phyloP scores from a whole-genome alignment of 2,888 invertebrate species.

The Drosophila niveifrons region DNA sequence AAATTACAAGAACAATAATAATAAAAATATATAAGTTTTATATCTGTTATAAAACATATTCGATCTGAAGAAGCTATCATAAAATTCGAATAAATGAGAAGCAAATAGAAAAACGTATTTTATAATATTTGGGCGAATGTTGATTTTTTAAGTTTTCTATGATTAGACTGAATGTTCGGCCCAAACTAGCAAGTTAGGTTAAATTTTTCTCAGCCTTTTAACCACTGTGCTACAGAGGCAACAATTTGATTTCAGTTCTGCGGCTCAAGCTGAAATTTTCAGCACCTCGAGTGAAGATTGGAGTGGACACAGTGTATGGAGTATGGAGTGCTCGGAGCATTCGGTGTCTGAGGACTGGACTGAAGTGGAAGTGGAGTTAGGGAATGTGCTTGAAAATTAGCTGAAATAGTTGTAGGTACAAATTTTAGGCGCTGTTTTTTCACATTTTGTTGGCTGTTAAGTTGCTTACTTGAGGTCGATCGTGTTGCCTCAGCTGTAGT shows the following conservation, averaged over 20 bases:
- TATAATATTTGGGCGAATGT: too few relatives aligned
- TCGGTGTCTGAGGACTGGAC: conserved; percentile 8
- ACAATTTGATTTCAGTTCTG: conserved; percentile 66
- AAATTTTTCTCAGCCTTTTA: not conserved
- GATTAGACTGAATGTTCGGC: too few relatives aligned
- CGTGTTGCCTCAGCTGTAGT: conserved; percentile 39
- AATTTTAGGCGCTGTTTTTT: conserved; percentile 70
- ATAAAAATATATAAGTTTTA: too few relatives aligned
- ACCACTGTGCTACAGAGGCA: conserved; percentile 45
- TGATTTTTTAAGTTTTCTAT: too few relatives aligned
- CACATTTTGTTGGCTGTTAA: conserved; percentile 19
- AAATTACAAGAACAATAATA: too few relatives aligned
- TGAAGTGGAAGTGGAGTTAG: conserved; percentile 42
- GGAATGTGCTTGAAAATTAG: conserved; percentile 78
- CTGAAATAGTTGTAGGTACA: conserved; percentile 82
- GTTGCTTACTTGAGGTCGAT: conserved; percentile 46
- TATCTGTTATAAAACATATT: too few relatives aligned
- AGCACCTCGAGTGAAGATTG: conserved; percentile 65
- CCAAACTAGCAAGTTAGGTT: too few relatives aligned
- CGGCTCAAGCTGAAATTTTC: conserved; percentile 65
- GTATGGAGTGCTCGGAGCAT: conserved; percentile 15
- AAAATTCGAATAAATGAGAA: too few relatives aligned
- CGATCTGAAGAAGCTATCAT: too few relatives aligned
- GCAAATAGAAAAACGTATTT: too few relatives aligned
- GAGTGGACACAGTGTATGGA: conserved; percentile 29